phyloP scores from a whole-genome alignment of 1,140 invertebrate species.

The Gerris buenoi region DNA sequence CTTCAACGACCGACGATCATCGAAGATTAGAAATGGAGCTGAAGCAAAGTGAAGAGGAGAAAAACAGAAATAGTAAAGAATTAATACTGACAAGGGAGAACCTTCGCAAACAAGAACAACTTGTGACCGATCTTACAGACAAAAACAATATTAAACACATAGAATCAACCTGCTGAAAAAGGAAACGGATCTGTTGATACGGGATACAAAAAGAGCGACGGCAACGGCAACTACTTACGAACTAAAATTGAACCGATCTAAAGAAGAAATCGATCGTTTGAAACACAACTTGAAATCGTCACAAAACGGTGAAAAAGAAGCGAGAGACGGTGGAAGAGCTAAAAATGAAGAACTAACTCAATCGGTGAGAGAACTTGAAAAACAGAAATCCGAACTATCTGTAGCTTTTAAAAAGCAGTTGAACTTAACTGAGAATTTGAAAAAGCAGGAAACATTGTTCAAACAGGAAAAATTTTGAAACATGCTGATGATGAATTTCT shows the following conservation, averaged over 20 bases:
- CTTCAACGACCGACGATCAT: slow-evolving; percentile 8
- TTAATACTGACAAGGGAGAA: slow-evolving; percentile 8
- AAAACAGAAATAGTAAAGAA: slow-evolving; percentile 4
- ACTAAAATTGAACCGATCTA: slow-evolving; percentile 13
- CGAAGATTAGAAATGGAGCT: slow-evolving; percentile 10
- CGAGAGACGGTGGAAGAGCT: slow-evolving; percentile 10
- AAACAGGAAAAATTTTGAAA: neutral
- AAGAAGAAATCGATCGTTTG: slow-evolving; percentile 12
- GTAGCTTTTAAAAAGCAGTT: slow-evolving; percentile 13
- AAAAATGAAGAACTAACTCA: slow-evolving; percentile 13
- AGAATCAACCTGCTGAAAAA: slow-evolving; percentile 13
- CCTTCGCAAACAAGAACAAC: slow-evolving; percentile 12
- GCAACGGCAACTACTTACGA: slow-evolving; percentile 5
- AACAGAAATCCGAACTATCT: slow-evolving; percentile 11
- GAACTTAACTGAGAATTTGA: slow-evolving; percentile 14
- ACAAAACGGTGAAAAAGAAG: slow-evolving; percentile 15
- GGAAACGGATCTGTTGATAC: slow-evolving; percentile 12
- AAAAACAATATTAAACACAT: slow-evolving; percentile 10
- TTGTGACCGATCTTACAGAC: slow-evolving; percentile 4
- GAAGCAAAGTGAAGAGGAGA: slow-evolving; percentile 12
- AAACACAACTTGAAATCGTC: slow-evolving; percentile 8
- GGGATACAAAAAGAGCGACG: slow-evolving; percentile 12
- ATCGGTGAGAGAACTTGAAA: slow-evolving; percentile 11
- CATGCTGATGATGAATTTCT: neutral
- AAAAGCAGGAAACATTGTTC: slow-evolving; percentile 5